Conservation (phyloP, 2,888 invertebrate species). For the Nasonovia ribisnigri region DNA sequence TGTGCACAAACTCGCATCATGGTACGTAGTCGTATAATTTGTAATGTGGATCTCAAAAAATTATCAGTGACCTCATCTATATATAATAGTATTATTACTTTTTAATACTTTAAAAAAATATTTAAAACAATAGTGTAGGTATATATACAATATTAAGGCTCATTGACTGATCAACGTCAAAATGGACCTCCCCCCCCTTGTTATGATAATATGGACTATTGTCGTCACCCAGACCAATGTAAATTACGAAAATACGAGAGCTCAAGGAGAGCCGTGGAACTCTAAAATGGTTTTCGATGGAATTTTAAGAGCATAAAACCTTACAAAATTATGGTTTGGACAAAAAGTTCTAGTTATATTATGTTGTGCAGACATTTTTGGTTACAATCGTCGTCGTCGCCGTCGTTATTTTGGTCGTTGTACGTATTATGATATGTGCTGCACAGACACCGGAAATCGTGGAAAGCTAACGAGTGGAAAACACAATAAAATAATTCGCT, state of each 20-base stretch:
- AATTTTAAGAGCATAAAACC: background rate
- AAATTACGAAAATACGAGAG: background rate
- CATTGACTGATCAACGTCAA: background rate
- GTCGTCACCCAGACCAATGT: background rate
- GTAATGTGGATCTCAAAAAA: background rate
- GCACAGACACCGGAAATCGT: background rate
- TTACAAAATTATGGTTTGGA: background rate
- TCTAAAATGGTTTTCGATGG: background rate
- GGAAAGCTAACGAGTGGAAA: too few species aligned
- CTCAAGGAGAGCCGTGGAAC: background rate
- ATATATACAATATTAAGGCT: background rate
- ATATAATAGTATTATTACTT: background rate
- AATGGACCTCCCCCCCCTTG: background rate
- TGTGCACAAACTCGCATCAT: background rate
- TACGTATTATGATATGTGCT: background rate
- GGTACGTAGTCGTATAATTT: background rate
- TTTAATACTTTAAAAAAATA: background rate
- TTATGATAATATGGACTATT: background rate
- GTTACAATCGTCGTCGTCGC: background rate
- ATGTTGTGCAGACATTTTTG: background rate
- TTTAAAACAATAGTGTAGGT: background rate
- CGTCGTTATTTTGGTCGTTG: background rate
- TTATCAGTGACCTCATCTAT: background rate
- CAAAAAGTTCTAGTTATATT: background rate
- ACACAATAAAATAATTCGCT: conserved; percentile 7